Evolutionary conservation across 2,888 invertebrate genomes (phyloP), one percentile per base, ranked within the genome.

Genomic region (Atherix ibis): DNA sequence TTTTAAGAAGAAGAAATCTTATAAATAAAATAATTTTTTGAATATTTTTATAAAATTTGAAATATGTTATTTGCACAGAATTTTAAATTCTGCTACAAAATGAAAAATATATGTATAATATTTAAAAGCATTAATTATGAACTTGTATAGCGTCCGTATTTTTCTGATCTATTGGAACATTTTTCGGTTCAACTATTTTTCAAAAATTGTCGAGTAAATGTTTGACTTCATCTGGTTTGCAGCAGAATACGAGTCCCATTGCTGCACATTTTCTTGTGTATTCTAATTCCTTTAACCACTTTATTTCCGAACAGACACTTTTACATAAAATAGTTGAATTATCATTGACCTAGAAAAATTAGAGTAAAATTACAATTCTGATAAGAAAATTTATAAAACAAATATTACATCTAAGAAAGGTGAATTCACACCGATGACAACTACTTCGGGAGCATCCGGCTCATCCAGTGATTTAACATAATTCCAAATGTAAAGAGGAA

Each of bases 401-500:
- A 24, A 24, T n/a, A 24, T 24, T 6, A 14, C 18, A 10, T 27
- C 19, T n/a, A 34, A 34, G 34, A 34, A 34, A 2, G 34, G 34
- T 15, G 34, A 34, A 24, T 34, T 34, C 2, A 34, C 12, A 4
- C 34, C 34, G 24, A 34, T 24, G 14, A 34, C 29, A 2, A 34
- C 34, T 6, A 34, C 28, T 6, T 29, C 34, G n/a, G 27, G 19
- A 14, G 28, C 28, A 5, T 8, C 14, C 10, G 3, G 12, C 22
- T 16, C 22, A 4, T 28, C 17, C 9, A 17, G 10, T 16, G 14
- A 29, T 10, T 16, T 16, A n/a, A 34, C 34, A 15, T 19, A 34
- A 16, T 29, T 34, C 34, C 34, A 34, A 5, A 34, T 29, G 16
- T 29, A 29, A 2, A 34, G 24, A 12, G 34, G 34, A 15, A 34